Conservation (phyloP, 30 jellyfish, hydroid and myxozoan genomes). For the Rhopilema esculentum region DNA sequence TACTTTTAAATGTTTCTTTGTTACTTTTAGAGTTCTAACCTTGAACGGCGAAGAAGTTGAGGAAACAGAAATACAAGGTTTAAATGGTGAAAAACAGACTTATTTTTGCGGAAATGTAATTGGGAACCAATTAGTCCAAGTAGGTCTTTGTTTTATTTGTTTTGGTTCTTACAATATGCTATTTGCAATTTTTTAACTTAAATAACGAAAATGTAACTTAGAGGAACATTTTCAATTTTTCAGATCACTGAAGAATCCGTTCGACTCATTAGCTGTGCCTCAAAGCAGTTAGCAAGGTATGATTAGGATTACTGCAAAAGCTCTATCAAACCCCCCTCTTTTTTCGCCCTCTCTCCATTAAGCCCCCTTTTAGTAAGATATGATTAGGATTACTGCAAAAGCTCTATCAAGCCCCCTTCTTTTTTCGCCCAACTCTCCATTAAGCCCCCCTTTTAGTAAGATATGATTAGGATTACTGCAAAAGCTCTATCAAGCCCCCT, state of each 20-base stretch:
- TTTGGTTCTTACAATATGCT: no score
- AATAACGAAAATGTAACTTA: no score
- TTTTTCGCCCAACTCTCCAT: no score
- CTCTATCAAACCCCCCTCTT: not conserved
- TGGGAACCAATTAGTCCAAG: constrained; percentile 80
- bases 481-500: no score
- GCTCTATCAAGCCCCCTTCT: no score
- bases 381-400: no score
- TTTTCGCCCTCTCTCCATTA: no score
- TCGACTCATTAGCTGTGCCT: constrained; percentile 75
- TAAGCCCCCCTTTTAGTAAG: no score
- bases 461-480: no score
- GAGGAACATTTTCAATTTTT: not conserved
- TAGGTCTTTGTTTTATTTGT: not conserved
- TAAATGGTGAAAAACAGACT: constrained; percentile 86
- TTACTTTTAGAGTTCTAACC: constrained; percentile 72
- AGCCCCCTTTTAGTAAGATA: not conserved
- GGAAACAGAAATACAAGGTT: constrained; percentile 87
- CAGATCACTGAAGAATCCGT: constrained; percentile 88
- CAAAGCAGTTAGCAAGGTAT: constrained; percentile 58
- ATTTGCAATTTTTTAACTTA: no score
- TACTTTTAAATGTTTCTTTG: not conserved
- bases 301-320: not conserved
- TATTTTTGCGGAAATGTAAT: constrained; percentile 77
- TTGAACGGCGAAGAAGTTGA: constrained; percentile 92